These are phyloP conservation scores for Nannobrachium achirus DNA, from an alignment of 2,113 vertebrate genomes.

Conservation along the genomic window DNA sequence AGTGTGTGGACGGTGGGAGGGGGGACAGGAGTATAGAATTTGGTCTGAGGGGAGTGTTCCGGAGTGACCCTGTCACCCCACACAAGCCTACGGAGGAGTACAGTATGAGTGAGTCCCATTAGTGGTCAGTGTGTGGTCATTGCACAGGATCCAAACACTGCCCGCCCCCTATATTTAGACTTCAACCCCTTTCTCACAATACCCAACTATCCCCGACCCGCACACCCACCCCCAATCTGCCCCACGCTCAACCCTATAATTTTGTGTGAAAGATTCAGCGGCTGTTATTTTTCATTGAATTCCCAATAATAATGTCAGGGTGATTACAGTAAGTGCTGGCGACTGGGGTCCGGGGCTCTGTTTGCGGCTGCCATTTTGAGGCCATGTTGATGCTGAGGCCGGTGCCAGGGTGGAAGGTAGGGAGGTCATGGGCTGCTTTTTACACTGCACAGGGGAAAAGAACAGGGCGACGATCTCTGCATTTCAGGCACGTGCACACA, in stretches of 20 bases:
- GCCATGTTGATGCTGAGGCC: constrained; percentile 39
- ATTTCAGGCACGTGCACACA: too few species aligned
- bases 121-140: constrained; percentile 54
- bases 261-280: constrained; percentile 63
- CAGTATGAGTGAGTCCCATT: constrained; percentile 62
- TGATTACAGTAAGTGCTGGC: constrained; percentile 56
- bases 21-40: constrained; percentile 36
- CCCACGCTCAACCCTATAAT: constrained; percentile 67
- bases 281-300: constrained; percentile 71
- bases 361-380: constrained; percentile 41
- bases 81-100: constrained; percentile 56
- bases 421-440: constrained; percentile 55
- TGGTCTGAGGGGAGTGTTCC: constrained; percentile 26
- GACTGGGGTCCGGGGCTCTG: constrained; percentile 41
- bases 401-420: constrained; percentile 52
- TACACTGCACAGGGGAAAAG: constrained; percentile 50
- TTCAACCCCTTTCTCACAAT: constrained; percentile 14
- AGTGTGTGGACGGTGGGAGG: constrained; percentile 26
- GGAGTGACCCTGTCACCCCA: constrained; percentile 44
- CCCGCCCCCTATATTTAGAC: constrained; percentile 38
- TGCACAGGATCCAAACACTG: constrained; percentile 44
- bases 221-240: constrained; percentile 25
- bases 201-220: constrained; percentile 25
- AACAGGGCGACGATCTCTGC: constrained; percentile 59
- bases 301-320: constrained; percentile 58